A percentile compares a stretch with the other conserved stretches of the same genome.
phyloP scores from a whole-genome alignment of 1,140 invertebrate genomes.

The Drosophila eugracilis region DNA sequence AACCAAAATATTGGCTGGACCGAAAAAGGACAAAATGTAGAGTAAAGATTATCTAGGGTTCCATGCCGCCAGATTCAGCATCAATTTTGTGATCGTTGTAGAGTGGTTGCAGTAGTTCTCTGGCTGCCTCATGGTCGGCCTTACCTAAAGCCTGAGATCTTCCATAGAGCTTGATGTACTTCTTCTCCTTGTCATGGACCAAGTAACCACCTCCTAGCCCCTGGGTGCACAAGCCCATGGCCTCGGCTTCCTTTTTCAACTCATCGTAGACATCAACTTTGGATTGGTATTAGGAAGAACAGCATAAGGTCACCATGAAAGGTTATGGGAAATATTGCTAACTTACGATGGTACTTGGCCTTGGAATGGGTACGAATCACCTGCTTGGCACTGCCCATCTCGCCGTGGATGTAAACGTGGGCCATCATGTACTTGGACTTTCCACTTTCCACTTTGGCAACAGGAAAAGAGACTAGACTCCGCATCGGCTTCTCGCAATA shows the following conservation, averaged over 20 bases:
- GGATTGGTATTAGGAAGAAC: too few species aligned
- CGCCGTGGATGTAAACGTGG: constrained; percentile 60
- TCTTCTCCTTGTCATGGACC: constrained; percentile 44
- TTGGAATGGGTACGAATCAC: constrained; percentile 39
- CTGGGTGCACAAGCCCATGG: constrained; percentile 45
- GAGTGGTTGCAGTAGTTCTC: constrained; percentile 5
- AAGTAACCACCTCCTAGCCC: constrained; percentile 55
- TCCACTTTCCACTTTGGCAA: constrained; percentile 27
- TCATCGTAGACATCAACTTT: constrained; percentile 63
- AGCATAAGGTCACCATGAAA: neutral
- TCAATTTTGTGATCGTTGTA: constrained; percentile 43
- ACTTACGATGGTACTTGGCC: constrained; percentile 63
- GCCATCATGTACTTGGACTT: constrained; percentile 58
- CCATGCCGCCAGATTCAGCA: constrained; percentile 31
- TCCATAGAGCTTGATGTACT: constrained; percentile 59
- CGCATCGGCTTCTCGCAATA: constrained; percentile 22
- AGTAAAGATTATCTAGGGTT: constrained; percentile 6
- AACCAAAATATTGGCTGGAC: neutral
- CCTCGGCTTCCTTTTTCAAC: constrained; percentile 34
- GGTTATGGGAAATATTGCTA: neutral
- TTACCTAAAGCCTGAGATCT: constrained; percentile 45
- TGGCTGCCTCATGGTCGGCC: constrained; percentile 47
- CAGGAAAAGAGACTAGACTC: constrained; percentile 26
- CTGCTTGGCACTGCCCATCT: constrained; percentile 33
- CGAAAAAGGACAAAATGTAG: neutral